Evolutionary conservation across 2,113 vertebrate genomes (phyloP).

Genomic region (Lamprotornis superbus): DNA sequence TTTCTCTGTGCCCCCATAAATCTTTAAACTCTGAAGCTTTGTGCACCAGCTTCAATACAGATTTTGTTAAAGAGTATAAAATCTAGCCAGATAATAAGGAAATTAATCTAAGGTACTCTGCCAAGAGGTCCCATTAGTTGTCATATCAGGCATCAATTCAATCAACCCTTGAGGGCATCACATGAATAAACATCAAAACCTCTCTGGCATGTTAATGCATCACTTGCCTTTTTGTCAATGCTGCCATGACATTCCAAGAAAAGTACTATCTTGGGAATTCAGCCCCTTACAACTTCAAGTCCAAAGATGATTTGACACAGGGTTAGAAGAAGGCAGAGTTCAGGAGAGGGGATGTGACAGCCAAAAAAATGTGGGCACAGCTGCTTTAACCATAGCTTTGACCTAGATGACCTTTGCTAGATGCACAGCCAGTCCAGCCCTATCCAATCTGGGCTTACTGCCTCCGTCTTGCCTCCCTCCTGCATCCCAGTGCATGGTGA

Average conservation of each 20-base stretch:
- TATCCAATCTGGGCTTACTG: fast-evolving
- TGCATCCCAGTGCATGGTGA: too few relatives aligned
- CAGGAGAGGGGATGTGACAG: neutral
- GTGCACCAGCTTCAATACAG: slow-evolving; percentile 23
- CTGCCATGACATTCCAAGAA: neutral
- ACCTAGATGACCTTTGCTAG: neutral
- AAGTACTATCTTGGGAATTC: neutral
- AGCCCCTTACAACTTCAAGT: neutral
- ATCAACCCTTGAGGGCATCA: slow-evolving; percentile 13
- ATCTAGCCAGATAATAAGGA: slow-evolving; percentile 38
- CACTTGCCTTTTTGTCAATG: slow-evolving; percentile 33
- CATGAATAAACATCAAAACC: slow-evolving; percentile 36
- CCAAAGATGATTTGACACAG: neutral
- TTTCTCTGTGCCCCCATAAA: slow-evolving; percentile 18
- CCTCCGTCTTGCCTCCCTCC: neutral
- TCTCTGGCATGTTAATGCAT: slow-evolving; percentile 24
- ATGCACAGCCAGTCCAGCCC: neutral
- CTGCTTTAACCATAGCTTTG: neutral
- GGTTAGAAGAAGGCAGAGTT: neutral
- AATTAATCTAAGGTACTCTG: slow-evolving; percentile 37
- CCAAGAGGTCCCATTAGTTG: slow-evolving; percentile 36
- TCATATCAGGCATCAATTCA: slow-evolving; percentile 27
- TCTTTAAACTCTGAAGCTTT: slow-evolving; percentile 26
- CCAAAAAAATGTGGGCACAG: neutral
- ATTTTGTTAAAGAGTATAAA: slow-evolving; percentile 48